phyloP scores from a whole-genome alignment of 1,140 invertebrate genomes.

The Atta texana region DNA sequence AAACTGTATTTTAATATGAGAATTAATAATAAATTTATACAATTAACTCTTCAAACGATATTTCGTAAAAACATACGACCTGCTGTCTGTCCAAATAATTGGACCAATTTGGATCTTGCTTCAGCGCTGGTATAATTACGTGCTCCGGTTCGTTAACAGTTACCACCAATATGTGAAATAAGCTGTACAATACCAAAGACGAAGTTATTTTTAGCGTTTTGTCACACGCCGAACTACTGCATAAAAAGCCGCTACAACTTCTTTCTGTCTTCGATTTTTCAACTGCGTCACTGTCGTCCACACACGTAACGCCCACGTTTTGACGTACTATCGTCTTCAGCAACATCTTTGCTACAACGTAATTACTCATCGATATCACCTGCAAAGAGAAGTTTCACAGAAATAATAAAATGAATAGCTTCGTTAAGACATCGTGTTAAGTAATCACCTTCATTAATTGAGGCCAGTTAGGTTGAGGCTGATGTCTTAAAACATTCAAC shows the following conservation, averaged over 20 bases:
- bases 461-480: constrained; percentile 92
- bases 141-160: constrained; percentile 88
- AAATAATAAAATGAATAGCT: constrained; percentile 2
- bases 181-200: constrained; percentile 79
- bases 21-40: not conserved
- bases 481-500: constrained; percentile 90
- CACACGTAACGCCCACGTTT: constrained; percentile 70
- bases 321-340: constrained; percentile 76
- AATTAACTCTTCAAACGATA: constrained; percentile 12
- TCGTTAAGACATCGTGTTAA: not conserved
- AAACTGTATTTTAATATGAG: constrained; percentile 27
- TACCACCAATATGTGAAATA: constrained; percentile 85
- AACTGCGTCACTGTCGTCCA: constrained; percentile 35
- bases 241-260: constrained; percentile 89
- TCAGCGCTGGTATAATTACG: constrained; percentile 88
- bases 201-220: constrained; percentile 75
- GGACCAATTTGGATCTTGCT: constrained; percentile 88
- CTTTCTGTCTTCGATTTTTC: constrained; percentile 30
- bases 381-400: constrained; percentile 68
- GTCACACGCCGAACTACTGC: constrained; percentile 85
- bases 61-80: constrained; percentile 81
- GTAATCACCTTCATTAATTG: constrained; percentile 89
- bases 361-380: constrained; percentile 90
- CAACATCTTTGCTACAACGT: constrained; percentile 83
- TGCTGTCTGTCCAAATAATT: constrained; percentile 90